Conservation (phyloP, 2,888 invertebrate species). For the Oligia strigilis region DNA sequence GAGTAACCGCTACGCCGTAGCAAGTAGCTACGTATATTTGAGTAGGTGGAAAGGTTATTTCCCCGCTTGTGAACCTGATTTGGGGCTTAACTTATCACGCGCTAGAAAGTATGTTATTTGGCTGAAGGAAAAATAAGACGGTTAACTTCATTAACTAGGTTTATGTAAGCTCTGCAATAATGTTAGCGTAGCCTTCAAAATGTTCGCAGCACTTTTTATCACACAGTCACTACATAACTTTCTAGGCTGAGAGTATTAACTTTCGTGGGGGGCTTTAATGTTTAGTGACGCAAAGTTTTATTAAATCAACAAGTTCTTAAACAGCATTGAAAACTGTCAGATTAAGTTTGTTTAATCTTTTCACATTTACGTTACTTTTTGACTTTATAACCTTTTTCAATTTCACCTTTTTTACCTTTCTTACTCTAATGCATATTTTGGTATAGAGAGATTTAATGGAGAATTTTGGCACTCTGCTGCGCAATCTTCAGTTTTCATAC, state of each 20-base stretch:
- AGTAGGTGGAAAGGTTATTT: constrained; percentile 17
- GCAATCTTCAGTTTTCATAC: background rate
- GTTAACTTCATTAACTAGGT: constrained; percentile 18
- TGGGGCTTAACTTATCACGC: constrained; percentile 23
- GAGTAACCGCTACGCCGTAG: constrained; percentile 46
- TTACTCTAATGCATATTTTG: background rate
- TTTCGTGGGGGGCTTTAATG: background rate
- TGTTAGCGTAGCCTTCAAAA: constrained; percentile 14
- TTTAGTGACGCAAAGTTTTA: constrained; percentile 14
- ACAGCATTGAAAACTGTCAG: constrained; percentile 12
- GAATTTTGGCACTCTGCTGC: background rate
- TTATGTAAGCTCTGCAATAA: constrained; percentile 13
- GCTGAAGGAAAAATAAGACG: constrained; percentile 7
- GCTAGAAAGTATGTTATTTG: constrained; percentile 25
- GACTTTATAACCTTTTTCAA: background rate
- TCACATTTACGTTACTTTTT: background rate
- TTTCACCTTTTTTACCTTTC: too few species aligned
- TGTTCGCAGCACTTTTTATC: constrained; percentile 23
- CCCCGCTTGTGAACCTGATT: constrained; percentile 26
- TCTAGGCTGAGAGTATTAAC: background rate
- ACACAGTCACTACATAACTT: constrained; percentile 19
- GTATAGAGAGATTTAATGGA: background rate
- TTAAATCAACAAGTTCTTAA: background rate
- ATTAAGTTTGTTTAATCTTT: constrained; percentile 5
- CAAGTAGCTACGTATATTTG: constrained; percentile 40